A percentile compares a stretch with the other conserved stretches of the same genome.
Evolutionary conservation across 2,888 invertebrate species (phyloP).

Genomic region (Drosophila meridiana): DNA sequence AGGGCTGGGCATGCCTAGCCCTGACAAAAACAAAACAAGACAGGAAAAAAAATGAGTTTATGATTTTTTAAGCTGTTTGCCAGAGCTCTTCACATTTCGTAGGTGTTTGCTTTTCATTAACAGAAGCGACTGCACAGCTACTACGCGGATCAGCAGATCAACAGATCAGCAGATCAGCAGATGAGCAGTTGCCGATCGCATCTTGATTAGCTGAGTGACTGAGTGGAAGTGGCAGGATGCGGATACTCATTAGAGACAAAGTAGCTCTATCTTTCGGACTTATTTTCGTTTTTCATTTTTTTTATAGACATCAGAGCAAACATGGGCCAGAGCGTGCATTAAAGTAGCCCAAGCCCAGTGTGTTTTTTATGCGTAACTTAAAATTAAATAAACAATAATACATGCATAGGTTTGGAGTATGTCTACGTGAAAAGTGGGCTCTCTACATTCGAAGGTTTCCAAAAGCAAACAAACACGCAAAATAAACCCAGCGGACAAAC

Average conservation of each 20-base stretch:
- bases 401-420: constrained; percentile 7
- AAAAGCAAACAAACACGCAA: constrained; percentile 67
- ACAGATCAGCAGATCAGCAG: background rate
- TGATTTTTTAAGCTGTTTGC: constrained; percentile 80
- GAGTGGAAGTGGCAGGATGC: constrained; percentile 58
- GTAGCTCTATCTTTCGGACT: constrained; percentile 43
- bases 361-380: constrained; percentile 63
- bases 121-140: constrained; percentile 58
- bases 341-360: constrained; percentile 47
- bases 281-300: background rate
- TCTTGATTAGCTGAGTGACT: constrained; percentile 69
- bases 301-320: constrained; percentile 51
- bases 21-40: constrained; percentile 29
- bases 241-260: constrained; percentile 63
- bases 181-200: constrained; percentile 7
- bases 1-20: constrained; percentile 35
- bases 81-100: constrained; percentile 66
- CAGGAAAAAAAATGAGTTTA: constrained; percentile 58
- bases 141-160: constrained; percentile 3
- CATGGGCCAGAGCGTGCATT: constrained; percentile 43
- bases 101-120: constrained; percentile 75
- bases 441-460: constrained; percentile 62
- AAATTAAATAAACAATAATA: constrained; percentile 71
- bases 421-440: constrained; percentile 48
- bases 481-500: constrained; percentile 70